Conservation (phyloP, 2,888 invertebrate genomes). For the Hecatera dysodea region DNA sequence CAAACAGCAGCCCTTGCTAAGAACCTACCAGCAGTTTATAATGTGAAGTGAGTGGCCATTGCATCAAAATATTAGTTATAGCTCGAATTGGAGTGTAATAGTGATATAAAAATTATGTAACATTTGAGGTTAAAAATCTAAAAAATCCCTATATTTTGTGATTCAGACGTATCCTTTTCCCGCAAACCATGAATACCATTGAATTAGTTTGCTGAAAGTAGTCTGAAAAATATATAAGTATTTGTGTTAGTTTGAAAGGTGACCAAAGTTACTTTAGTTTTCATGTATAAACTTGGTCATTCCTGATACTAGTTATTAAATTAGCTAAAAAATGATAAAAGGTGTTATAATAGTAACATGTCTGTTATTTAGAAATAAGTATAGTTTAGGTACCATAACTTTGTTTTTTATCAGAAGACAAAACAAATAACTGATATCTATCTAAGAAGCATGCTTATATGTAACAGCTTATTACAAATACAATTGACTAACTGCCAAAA, state of each 20-base stretch:
- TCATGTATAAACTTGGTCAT: not conserved
- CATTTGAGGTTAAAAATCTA: constrained; percentile 79
- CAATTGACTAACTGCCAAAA: too few relatives aligned
- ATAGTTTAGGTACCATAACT: too few relatives aligned
- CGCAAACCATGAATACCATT: not conserved
- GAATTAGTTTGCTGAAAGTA: not conserved
- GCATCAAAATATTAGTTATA: constrained; percentile 43
- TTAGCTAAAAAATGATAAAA: too few relatives aligned
- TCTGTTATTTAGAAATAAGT: too few relatives aligned
- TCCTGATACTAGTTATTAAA: not conserved
- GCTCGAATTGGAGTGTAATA: constrained; percentile 43
- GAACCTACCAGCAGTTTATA: constrained; percentile 87
- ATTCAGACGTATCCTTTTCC: not conserved
- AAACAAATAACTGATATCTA: too few relatives aligned
- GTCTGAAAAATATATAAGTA: not conserved
- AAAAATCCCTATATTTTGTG: constrained; percentile 42
- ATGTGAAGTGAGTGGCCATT: constrained; percentile 87
- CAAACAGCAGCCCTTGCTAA: constrained; percentile 83
- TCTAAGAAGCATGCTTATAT: not conserved
- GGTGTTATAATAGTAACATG: too few relatives aligned
- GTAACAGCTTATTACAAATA: too few relatives aligned
- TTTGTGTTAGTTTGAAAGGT: not conserved
- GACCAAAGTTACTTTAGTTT: not conserved
- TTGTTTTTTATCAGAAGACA: too few relatives aligned
- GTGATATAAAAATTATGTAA: constrained; percentile 84